Percentiles rank a stretch among this genome's conserved stretches.
These are phyloP conservation scores for Irena cyanogastra DNA, from an alignment of 2,113 vertebrate genomes.

Conservation along the genomic window DNA sequence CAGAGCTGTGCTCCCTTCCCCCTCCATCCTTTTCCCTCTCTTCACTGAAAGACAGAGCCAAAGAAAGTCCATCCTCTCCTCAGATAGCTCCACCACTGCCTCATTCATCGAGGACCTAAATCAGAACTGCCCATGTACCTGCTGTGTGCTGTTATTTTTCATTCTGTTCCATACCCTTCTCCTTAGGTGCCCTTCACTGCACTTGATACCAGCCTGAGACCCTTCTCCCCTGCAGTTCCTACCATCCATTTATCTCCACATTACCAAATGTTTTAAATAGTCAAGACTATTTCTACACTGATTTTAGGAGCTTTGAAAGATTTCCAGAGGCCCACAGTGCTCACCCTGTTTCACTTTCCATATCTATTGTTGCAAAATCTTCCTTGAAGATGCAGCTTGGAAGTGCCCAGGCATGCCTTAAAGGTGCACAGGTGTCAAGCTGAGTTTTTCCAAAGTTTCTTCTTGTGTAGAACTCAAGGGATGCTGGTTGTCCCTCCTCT, in stretches of 20 bases:
- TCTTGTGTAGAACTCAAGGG: not conserved
- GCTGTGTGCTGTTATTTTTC: not conserved
- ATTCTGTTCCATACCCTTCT: not conserved
- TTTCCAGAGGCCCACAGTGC: not conserved
- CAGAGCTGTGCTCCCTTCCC: accelerated
- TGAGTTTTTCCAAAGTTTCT: not conserved
- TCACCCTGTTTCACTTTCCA: not conserved
- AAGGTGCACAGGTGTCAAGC: not conserved
- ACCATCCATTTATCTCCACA: not conserved
- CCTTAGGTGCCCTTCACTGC: not conserved
- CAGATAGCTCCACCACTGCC: not conserved
- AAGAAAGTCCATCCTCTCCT: not conserved
- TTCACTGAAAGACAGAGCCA: not conserved
- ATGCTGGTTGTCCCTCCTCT: not conserved
- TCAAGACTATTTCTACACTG: not conserved
- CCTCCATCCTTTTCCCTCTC: not conserved
- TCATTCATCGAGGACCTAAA: not conserved
- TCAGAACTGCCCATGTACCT: not conserved
- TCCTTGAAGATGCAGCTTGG: not conserved
- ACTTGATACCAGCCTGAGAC: not conserved
- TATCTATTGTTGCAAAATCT: not conserved
- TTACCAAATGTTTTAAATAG: not conserved
- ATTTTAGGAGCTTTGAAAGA: not conserved
- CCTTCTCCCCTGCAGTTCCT: not conserved
- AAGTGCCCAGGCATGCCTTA: not conserved